Evolutionary conservation across 2,797 vertebrate species (phyloP), one percentile per base, ranked within the genome.

Genomic region (Dermochelys coriacea): DNA sequence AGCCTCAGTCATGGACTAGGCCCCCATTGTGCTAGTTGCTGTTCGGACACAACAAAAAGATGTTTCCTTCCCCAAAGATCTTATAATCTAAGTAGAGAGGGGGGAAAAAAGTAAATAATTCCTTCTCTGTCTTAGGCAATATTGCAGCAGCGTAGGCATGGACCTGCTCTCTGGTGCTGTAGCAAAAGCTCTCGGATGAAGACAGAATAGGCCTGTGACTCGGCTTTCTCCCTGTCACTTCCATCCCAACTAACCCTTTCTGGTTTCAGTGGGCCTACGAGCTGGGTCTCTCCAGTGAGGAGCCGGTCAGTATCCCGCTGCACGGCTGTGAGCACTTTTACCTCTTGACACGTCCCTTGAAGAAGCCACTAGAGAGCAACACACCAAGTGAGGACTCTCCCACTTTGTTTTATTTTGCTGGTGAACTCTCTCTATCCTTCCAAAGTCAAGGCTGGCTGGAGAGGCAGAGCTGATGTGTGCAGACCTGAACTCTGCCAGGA

Each of bases 271-370:
- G 99, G 99, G 99, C 99, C 12, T 99, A 99, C 41, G 99, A 99
- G 97, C 97, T 99, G 89, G 99, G 99, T 91, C 99, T 99, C 95
- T 99, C 99, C 12, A 99, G 98, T 86, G 99, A 99, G 97, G 98
- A 98, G 79, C 99, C 99, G 84, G 99, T 99, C 82, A 99, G 99
- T 3, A 98, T 99, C 96, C 99, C 99, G 50, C 98, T 99, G 91
- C 99, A 99, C 19, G 99, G 99, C 97, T 99, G 99, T 8, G 99
- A 99, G 88, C 99, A 99, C 97, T 99, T 99, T 98, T 99, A 99
- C 98, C 99, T 99, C 93, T 98, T 99, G 97, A 99, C 99, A 71
- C 99, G 99, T 97, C 98, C 99, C 87, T 97, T 99, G 82, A 97
- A 98, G 94, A 98, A 98, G 47, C 98, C 98, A 64, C 98, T 99